A percentile compares a stretch with the other conserved stretches of the same genome.
Conservation (phyloP, 2,888 invertebrate species). For the Alloscopus bannaensis region DNA sequence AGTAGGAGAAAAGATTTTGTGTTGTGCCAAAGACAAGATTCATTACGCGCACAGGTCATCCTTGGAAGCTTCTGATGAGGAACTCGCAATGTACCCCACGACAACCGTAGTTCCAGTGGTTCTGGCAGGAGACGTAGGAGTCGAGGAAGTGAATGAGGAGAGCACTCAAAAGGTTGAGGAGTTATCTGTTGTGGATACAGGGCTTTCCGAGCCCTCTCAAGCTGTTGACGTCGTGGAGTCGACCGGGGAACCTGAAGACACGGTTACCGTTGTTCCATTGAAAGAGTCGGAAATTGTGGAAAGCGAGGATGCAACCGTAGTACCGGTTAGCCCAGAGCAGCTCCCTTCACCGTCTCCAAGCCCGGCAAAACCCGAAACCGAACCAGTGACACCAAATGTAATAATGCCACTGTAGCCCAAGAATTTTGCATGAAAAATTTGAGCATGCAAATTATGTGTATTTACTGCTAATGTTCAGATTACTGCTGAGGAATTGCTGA, state of each 20-base stretch:
- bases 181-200: constrained; percentile 28
- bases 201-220: constrained; percentile 8
- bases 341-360: not conserved
- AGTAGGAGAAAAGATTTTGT: constrained; percentile 59
- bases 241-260: constrained; percentile 23
- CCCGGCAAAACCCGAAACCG: constrained; percentile 15
- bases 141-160: constrained; percentile 10
- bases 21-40: constrained; percentile 65
- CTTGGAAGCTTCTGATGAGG: constrained; percentile 52
- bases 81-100: constrained; percentile 55
- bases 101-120: constrained; percentile 21
- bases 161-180: constrained; percentile 20
- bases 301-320: not conserved
- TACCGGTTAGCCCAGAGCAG: not conserved
- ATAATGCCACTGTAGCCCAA: not conserved
- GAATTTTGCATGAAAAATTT: not conserved
- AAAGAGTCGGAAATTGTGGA: constrained; percentile 4
- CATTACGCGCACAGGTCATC: constrained; percentile 55
- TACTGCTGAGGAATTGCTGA: constrained; percentile 1
- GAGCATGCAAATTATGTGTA: too few relatives aligned
- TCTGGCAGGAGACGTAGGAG: constrained; percentile 15
- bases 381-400: constrained; percentile 1
- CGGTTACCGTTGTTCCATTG: not conserved
- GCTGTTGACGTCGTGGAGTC: constrained; percentile 33
- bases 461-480: too few relatives aligned